A percentile compares a stretch with the other conserved stretches of the same genome.
Evolutionary conservation across 2,888 invertebrate species (phyloP).

Genomic region (Gari tellinella): DNA sequence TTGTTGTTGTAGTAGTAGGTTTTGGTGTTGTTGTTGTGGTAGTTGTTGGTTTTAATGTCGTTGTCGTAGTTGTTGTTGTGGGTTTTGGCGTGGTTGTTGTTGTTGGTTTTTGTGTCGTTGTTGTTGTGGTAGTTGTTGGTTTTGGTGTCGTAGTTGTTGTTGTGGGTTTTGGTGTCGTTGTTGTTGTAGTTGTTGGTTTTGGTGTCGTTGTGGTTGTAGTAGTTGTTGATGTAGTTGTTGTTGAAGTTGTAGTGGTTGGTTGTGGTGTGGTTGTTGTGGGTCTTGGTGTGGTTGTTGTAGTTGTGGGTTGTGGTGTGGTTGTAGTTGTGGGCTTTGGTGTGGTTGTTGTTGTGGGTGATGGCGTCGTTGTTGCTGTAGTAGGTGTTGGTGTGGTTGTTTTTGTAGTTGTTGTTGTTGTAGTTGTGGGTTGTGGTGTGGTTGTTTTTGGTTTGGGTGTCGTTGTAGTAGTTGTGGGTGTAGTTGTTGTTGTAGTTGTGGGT

Average conservation of each 20-base stretch:
- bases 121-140: background rate
- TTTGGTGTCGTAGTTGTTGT: background rate
- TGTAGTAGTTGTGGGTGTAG: background rate
- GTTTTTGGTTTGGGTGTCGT: background rate
- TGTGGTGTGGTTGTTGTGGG: background rate
- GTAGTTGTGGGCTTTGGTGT: background rate
- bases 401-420: background rate
- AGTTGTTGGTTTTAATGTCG: background rate
- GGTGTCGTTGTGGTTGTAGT: background rate
- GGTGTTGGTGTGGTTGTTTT: background rate
- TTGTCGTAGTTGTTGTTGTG: background rate
- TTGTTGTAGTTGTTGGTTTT: background rate
- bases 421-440: background rate
- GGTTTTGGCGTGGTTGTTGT: background rate
- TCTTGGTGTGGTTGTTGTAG: background rate
- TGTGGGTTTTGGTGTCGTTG: background rate
- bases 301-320: background rate
- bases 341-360: background rate
- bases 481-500: constrained; percentile 1
- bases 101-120: constrained; percentile 2
- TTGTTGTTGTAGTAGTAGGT: background rate
- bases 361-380: background rate
- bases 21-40: background rate
- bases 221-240: background rate
- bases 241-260: background rate